Evolutionary conservation across 1,140 invertebrate species (phyloP), one percentile per base, ranked within the genome.

Genomic region (Drosophila triauraria): DNA sequence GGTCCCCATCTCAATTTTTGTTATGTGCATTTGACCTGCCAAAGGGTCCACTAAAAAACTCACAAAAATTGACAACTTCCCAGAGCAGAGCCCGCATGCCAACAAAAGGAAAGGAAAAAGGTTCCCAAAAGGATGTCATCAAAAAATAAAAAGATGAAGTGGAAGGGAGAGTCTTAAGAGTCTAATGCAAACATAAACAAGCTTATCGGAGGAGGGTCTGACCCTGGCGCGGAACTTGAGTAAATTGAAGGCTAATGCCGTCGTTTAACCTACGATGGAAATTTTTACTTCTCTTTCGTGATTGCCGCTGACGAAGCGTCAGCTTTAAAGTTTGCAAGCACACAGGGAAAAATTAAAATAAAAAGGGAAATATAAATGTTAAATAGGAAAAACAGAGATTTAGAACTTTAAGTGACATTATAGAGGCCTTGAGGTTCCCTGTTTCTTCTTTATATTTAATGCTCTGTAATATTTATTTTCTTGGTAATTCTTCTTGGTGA

Each of bases 181-280:
- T 69, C 77, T 59, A 84, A 84, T 75, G 85, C 64, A 87, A 87
- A 88, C 83, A 88, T 80, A 84, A 88, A 84, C 84, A 84, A 84
- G 83, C 83, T 88, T 86, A 83, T 82, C 75, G 78, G n/a, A 59
- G 54, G n/a, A 51, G 48, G 54, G 47, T 51, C 60, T 56, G 48
- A 35, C 27, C 67, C 53, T 25, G 50, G 13, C 40, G 23, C 50
- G 51, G 32, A 61, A 61, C 61, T 78, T 51, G 62, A 65, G 63
- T 75, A 78, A 79, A 82, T 76, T 82, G 79, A 87, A 87, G 83
- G 68, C 71, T 85, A 78, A 80, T 77, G 71, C 63, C 65, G 50
- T 61, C 76, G 78, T 83, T 87, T 86, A 79, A 80, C 59, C 76
- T 82, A 58, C 72, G 67, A 82, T 54, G 63, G 40, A 56, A 60